Conservation (phyloP, 2,888 invertebrate genomes). For the Nycteola revayana region DNA sequence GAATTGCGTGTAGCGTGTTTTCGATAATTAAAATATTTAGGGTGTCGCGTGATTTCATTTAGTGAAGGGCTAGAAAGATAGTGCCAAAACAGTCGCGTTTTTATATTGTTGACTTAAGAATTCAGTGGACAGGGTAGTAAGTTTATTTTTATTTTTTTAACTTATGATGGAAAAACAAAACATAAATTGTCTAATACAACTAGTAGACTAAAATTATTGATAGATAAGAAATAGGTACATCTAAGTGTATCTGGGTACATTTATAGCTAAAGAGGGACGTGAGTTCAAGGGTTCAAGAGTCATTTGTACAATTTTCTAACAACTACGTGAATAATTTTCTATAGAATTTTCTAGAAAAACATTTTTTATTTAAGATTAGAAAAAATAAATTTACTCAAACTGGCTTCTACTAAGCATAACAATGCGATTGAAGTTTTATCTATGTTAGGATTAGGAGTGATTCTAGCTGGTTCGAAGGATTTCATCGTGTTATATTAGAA, state of each 20-base stretch:
- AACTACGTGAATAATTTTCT: conserved; percentile 47
- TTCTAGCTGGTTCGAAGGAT: conserved; percentile 15
- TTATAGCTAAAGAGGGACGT: conserved; percentile 74
- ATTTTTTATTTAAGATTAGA: conserved; percentile 47
- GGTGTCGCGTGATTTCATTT: conserved; percentile 44
- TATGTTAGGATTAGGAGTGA: conserved; percentile 1
- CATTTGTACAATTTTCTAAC: conserved; percentile 70
- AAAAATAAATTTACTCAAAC: conserved; percentile 23
- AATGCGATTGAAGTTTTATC: conserved; percentile 6
- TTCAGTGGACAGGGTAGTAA: too few relatives aligned
- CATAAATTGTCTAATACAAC: conserved; percentile 16
- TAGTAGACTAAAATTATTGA: conserved; percentile 21
- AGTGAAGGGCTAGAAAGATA: conserved; percentile 11
- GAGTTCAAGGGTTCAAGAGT: conserved; percentile 73
- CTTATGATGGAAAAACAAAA: too few relatives aligned
- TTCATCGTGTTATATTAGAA: conserved; percentile 14
- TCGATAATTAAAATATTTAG: conserved; percentile 44
- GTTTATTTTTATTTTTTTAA: too few relatives aligned
- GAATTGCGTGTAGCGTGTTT: conserved; percentile 77
- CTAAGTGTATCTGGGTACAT: conserved; percentile 46
- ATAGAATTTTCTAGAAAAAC: conserved; percentile 58
- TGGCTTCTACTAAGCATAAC: conserved; percentile 8
- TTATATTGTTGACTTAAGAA: too few relatives aligned
- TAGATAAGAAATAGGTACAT: conserved; percentile 32
- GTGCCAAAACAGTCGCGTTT: too few relatives aligned